Evolutionary conservation across 2,888 invertebrate species (phyloP), one percentile per base, ranked within the genome.

Genomic region (Drosophila borealis): DNA sequence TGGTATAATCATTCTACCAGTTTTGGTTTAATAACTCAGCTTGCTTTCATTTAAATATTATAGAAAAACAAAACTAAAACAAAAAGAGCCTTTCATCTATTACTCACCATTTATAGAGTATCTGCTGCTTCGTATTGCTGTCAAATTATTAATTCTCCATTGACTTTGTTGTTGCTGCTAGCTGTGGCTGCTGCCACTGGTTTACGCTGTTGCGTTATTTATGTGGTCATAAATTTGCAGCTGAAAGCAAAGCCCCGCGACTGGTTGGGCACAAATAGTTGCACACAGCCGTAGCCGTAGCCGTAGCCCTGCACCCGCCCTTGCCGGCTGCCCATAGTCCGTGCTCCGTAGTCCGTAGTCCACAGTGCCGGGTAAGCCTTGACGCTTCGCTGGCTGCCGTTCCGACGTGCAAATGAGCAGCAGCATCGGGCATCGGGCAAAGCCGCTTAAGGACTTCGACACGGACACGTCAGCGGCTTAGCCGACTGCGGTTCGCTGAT

Each of bases 161-260:
- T 67, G 54, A 36, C 8, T 19, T 59, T 64, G 57, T 60, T 53
- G 45, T 39, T 51, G 34, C n/a, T 41, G 17, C 57, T 53, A 36
- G 34, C 36, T 33, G 50, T 33, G 29, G 42, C 57, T 65, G 57
- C 9, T 81, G 82, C 86, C 83, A 83, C 81, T 81, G 81, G 84
- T 81, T 86, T 81, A 80, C 69, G 67, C 84, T 71, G 80, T 81
- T 81, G 68, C 70, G 83, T 83, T 87, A 83, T 83, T 83, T 83
- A 83, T 83, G 84, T 80, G 83, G 78, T 53, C 81, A 87, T 84
- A 84, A 84, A 84, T 84, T 84, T 78, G 78, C 80, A 87, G 87
- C 83, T 87, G 83, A 87, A 84, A 84, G 83, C 87, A 83, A 86
- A 83, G 81, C 77, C 71, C 66, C 66, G 79, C 74, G 76, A 85